Conservation (phyloP, 2,888 invertebrate genomes). For the Argyresthia goedartella region DNA sequence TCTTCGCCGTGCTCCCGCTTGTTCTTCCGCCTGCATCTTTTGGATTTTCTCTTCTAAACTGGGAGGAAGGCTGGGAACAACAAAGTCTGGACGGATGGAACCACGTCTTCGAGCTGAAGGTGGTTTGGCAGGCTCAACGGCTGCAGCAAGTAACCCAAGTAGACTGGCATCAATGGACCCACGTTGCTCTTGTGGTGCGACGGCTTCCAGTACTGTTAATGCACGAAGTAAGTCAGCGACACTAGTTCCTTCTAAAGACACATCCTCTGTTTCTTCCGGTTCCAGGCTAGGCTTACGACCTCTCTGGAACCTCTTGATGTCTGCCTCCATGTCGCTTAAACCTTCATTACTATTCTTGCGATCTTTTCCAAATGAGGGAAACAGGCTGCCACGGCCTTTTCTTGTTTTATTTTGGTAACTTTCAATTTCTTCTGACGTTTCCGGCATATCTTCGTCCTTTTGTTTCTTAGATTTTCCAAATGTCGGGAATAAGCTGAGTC, state of each 20-base stretch:
- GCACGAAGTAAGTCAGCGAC: conserved; percentile 86
- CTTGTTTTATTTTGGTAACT: conserved; percentile 55
- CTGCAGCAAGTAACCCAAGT: conserved; percentile 32
- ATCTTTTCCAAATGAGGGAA: conserved; percentile 55
- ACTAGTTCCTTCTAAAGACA: conserved; percentile 84
- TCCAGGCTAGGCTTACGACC: conserved; percentile 39
- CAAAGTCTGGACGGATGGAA: conserved; percentile 45
- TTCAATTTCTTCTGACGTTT: conserved; percentile 55
- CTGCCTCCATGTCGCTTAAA: conserved; percentile 30
- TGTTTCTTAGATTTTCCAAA: conserved; percentile 22
- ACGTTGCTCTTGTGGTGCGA: conserved; percentile 23
- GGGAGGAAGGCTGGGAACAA: conserved; percentile 28
- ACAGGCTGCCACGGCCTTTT: conserved; percentile 45
- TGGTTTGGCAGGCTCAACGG: conserved; percentile 15
- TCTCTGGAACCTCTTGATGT: conserved; percentile 1
- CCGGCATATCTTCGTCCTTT: conserved; percentile 49
- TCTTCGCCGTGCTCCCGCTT: conserved; percentile 42
- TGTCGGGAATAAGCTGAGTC: conserved; percentile 8
- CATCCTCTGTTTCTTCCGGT: conserved; percentile 61
- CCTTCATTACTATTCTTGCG: conserved; percentile 40
- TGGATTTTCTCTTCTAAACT: conserved; percentile 19
- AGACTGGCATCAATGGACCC: conserved; percentile 26
- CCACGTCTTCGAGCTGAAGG: conserved; percentile 36
- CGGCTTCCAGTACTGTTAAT: conserved; percentile 75
- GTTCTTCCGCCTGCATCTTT: conserved; percentile 24